Base-by-base conservation (phyloP, 2,888 invertebrate species). In the Hybos culiciformis region DNA sequence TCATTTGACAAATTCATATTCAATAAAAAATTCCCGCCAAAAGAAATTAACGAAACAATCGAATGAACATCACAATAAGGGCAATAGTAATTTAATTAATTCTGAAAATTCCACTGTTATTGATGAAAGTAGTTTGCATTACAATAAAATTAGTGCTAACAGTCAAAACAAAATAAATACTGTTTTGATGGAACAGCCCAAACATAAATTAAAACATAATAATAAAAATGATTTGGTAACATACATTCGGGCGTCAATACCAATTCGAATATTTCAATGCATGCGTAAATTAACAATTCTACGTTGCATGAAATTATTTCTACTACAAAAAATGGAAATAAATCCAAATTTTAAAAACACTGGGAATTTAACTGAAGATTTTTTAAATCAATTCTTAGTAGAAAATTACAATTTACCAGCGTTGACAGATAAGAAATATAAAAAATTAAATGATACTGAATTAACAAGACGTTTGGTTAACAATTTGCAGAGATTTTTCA, bases 301-400 rank as follows among this genome's bases (percentile, higher is more conserved):
- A 44, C 71, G 72, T 59, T 77, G 77, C 57, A 56, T 75, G 39
- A 71, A 70, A 55, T 66, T 74, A n/a, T 69, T 72, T 43, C 66
- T 73, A 37, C 58, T 70, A 17, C 72, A 72, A 65, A 70, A 73
- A 36, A 68, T 75, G 56, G 62, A 64, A 48, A 57, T 55, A 26
- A 53, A 53, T n/a, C 48, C 48, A 9, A 49, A 52, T 31, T 45
- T 53, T 41, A 15, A 26, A 14, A 44, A 46, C 17, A 41, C 41
- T 26, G 50, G 48, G 3, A 48, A 51, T 39, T 21, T 50, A 1
- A 55, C 53, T 6, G 50, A 52, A 24, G 66, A 67, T 46, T 65
- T 67, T 39, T 50, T 67, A 12, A 56, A 61, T 42, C 63, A 64
- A 46, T 61, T 67, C 45, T 59, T 59, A 39, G 53, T 56, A 12